phyloP scores from a whole-genome alignment of 2,888 invertebrate genomes.

The Xanthorhoe spadicearia region DNA sequence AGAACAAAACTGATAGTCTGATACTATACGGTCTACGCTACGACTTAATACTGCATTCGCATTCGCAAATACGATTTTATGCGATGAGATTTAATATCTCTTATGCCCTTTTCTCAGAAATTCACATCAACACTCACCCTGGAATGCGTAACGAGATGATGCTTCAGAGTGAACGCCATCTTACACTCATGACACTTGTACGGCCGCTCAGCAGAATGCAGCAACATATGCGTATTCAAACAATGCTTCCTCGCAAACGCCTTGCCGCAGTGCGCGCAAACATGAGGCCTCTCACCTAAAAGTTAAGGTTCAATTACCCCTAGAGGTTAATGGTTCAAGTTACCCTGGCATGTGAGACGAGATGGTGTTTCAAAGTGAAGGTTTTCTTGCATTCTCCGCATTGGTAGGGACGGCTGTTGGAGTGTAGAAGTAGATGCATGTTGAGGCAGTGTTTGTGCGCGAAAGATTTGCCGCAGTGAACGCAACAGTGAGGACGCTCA shows the following conservation, averaged over 20 bases:
- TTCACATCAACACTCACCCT: constrained; percentile 78
- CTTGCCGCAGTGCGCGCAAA: constrained; percentile 91
- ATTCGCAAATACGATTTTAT: too few relatives aligned
- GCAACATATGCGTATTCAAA: constrained; percentile 91
- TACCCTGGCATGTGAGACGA: constrained; percentile 90
- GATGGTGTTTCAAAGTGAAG: constrained; percentile 92
- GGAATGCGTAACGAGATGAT: constrained; percentile 92
- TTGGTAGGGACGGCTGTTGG: constrained; percentile 90
- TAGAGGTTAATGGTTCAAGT: constrained; percentile 51
- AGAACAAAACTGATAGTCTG: too few relatives aligned
- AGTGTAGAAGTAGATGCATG: constrained; percentile 90
- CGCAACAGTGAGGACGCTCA: constrained; percentile 89
- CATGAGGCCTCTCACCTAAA: constrained; percentile 89
- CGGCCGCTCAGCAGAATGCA: constrained; percentile 92
- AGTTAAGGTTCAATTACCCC: constrained; percentile 75
- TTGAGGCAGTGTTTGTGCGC: constrained; percentile 92
- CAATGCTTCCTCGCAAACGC: constrained; percentile 93
- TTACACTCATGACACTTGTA: constrained; percentile 94
- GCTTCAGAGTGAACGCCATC: constrained; percentile 93
- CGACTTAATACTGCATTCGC: too few relatives aligned
- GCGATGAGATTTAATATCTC: too few relatives aligned
- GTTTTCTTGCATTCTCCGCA: constrained; percentile 92
- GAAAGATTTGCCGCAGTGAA: constrained; percentile 91
- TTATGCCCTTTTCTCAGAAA: too few relatives aligned
- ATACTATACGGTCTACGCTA: too few relatives aligned